These are phyloP conservation scores for Polydrusus tereticollis DNA, from an alignment of 2,888 invertebrate genomes.

Conservation along the genomic window DNA sequence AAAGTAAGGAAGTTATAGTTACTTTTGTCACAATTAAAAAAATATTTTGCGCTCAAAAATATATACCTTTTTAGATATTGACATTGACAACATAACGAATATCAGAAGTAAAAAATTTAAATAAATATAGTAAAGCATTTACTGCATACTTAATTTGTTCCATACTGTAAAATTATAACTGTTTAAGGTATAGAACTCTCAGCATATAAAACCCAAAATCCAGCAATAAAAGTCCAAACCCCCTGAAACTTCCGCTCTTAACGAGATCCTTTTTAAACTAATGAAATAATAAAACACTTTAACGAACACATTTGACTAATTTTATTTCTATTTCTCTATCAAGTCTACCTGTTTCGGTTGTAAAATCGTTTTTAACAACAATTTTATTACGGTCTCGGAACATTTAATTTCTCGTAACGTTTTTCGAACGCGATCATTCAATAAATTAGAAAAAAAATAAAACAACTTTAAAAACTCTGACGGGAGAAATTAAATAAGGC, in stretches of 20 bases:
- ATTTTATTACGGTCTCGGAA: conserved; percentile 26
- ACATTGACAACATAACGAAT: too few relatives aligned
- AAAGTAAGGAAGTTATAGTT: too few relatives aligned
- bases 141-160: too few relatives aligned
- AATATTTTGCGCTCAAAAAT: too few relatives aligned
- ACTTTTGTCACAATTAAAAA: too few relatives aligned
- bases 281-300: conserved; percentile 17
- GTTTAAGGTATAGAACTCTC: neutral
- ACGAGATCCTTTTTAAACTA: conserved; percentile 1
- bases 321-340: conserved; percentile 18
- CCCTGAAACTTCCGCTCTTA: neutral
- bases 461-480: conserved; percentile 36
- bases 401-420: conserved; percentile 17
- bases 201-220: neutral
- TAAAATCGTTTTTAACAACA: conserved; percentile 25
- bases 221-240: neutral
- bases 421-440: conserved; percentile 28
- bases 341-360: conserved; percentile 25
- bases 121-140: too few relatives aligned
- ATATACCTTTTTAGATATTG: too few relatives aligned
- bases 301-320: conserved; percentile 17
- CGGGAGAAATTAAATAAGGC: conserved; percentile 42
- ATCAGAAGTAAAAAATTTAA: too few relatives aligned
- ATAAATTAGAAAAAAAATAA: conserved; percentile 30
- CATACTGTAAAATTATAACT: too few relatives aligned